These are phyloP conservation scores for Spinibarbus caldwelli DNA, from an alignment of 2,797 vertebrate species.

Conservation along the genomic window DNA sequence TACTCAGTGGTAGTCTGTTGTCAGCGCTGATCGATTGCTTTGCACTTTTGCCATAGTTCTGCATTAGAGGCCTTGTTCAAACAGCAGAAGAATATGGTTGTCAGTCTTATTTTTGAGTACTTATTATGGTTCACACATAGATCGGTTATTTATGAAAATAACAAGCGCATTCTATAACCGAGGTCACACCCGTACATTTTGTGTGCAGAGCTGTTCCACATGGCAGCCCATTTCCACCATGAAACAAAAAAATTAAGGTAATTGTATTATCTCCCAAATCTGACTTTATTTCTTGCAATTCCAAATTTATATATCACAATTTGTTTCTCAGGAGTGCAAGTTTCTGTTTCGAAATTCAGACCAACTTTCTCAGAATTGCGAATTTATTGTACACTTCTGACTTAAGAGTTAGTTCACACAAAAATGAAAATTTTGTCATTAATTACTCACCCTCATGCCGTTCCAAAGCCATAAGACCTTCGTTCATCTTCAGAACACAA, in stretches of 20 bases:
- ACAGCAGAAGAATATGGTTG: neutral
- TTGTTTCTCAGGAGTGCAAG: neutral
- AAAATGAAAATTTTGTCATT: no score
- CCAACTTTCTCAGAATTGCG: neutral
- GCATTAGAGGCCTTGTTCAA: neutral
- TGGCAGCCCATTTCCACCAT: neutral
- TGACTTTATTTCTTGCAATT: neutral
- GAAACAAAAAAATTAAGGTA: neutral
- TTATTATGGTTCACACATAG: neutral
- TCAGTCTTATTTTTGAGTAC: neutral
- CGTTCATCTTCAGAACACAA: no score
- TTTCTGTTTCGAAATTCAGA: neutral
- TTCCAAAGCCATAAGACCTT: no score
- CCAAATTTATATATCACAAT: neutral
- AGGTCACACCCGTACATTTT: neutral
- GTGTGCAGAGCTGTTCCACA: neutral
- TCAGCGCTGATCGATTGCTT: conserved; percentile 38
- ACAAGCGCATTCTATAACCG: neutral
- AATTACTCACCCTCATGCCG: no score
- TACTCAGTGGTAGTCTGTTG: conserved; percentile 20
- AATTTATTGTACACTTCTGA: neutral
- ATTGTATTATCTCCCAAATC: neutral
- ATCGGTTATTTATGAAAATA: neutral
- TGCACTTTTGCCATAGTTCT: conserved; percentile 15
- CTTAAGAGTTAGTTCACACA: no score